Base-by-base conservation (phyloP, 2,797 vertebrate species). In the Sebastes oblongus region DNA sequence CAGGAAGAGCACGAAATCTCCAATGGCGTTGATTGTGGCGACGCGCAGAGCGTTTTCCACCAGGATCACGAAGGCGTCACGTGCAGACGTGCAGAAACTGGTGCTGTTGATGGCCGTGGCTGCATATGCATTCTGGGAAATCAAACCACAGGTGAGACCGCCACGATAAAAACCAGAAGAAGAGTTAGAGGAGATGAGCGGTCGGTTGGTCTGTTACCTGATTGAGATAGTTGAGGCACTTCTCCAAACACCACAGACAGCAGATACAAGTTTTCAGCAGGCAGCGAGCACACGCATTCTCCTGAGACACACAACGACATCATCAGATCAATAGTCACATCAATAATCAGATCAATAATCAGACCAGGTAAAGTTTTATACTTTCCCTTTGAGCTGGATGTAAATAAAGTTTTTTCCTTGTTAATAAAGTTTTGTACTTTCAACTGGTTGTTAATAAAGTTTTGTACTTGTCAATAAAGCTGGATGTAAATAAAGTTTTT, bases 191-290 rank as follows among this genome's bases (percentile, higher is more conserved):
- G 0, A 25, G 8, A 8, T 6, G 2, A 66, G 27, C 4, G 10
- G 8, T 11, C 2, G 0, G 6, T 16, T n/a, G 42, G 16, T 46
- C 42, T 59, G 2, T 46, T 95, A 99, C 98, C 97, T 99, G 98
- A 94, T 99, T 99, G 95, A 99, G 96, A 94, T 98, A 99, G 93
- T 97, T 98, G 94, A 99, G 98, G 97, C 98, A 99, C 97, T 98
- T 99, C 96, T 99, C 98, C 94, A 99, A 94, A 97, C 98, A 99
- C 98, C 98, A 99, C 93, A 99, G 96, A 89, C 98, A 99, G 96
- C 98, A 99, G 93, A 99, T 98, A 88, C 98, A 99, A 24, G 97
- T 94, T 90, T 98, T 99, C 84, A 99, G 94, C 94, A 98, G 92
- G 89, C 97, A 99, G 76, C 97, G 97, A 77, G 97, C 97, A 68